Evolutionary conservation across 2,113 vertebrate species (phyloP).

Genomic region (Corythornis vintsioides): DNA sequence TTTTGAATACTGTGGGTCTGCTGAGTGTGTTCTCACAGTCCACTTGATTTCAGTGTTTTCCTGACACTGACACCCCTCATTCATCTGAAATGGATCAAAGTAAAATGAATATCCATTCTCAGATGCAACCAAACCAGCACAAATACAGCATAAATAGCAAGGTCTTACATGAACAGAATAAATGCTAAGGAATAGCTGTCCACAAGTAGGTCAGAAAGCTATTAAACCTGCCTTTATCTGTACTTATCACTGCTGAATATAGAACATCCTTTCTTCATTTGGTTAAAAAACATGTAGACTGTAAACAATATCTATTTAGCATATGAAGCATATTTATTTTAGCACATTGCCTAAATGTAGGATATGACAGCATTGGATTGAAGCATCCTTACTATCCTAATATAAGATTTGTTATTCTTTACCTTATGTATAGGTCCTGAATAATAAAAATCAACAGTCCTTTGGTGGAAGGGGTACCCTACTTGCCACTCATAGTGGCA

Average conservation of each 20-base stretch:
- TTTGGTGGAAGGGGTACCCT: not conserved
- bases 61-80: not conserved
- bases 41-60: not conserved
- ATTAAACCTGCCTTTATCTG: not conserved
- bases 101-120: not conserved
- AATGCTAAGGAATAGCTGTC: not conserved
- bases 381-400: not conserved
- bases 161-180: not conserved
- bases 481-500: not conserved
- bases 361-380: not conserved
- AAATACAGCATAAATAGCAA: not conserved
- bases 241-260: not conserved
- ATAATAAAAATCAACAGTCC: not conserved
- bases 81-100: not conserved
- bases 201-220: not conserved
- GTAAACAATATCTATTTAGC: not conserved
- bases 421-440: not conserved
- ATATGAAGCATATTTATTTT: not conserved
- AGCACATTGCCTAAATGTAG: not conserved
- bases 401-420: not conserved
- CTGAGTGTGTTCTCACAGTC: not conserved
- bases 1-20: not conserved
- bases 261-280: not conserved
- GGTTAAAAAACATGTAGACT: not conserved
- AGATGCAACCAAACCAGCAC: not conserved